phyloP scores from a whole-genome alignment of 2,888 invertebrate species.

The Poecilus cupreus region DNA sequence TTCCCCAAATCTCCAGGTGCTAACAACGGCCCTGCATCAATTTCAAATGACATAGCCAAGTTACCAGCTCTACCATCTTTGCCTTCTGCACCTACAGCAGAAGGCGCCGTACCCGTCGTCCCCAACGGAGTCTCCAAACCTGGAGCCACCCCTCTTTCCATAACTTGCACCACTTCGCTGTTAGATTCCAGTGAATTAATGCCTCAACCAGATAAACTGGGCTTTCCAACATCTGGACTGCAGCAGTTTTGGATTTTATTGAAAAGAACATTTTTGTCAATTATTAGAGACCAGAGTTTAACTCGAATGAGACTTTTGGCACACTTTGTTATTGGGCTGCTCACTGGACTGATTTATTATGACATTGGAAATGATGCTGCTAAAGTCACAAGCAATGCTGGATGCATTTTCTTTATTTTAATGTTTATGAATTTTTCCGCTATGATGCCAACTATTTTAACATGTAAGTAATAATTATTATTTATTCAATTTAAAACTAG shows the following conservation, averaged over 20 bases:
- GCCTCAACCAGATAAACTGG: slow-evolving; percentile 79
- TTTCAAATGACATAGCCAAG: slow-evolving; percentile 77
- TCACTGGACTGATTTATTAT: slow-evolving; percentile 95
- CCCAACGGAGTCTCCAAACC: slow-evolving; percentile 68
- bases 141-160: slow-evolving; percentile 70
- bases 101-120: slow-evolving; percentile 66
- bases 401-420: slow-evolving; percentile 96
- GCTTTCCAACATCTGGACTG: slow-evolving; percentile 88
- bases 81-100: slow-evolving; percentile 70
- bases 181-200: slow-evolving; percentile 82
- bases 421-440: slow-evolving; percentile 98
- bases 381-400: slow-evolving; percentile 95
- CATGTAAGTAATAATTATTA: slow-evolving; percentile 83
- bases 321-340: slow-evolving; percentile 90
- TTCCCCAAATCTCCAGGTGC: slow-evolving; percentile 65
- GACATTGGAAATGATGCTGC: slow-evolving; percentile 95
- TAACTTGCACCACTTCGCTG: slow-evolving; percentile 74
- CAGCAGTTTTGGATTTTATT: slow-evolving; percentile 92
- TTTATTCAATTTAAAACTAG: background rate
- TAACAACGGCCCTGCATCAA: slow-evolving; percentile 64
- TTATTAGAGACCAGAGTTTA: slow-evolving; percentile 89
- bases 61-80: slow-evolving; percentile 71
- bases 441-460: slow-evolving; percentile 98
- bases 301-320: slow-evolving; percentile 92
- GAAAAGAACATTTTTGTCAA: slow-evolving; percentile 88